Evolutionary conservation across 2,888 invertebrate genomes (phyloP).

Genomic region (Eumacrocentrus americanus): DNA sequence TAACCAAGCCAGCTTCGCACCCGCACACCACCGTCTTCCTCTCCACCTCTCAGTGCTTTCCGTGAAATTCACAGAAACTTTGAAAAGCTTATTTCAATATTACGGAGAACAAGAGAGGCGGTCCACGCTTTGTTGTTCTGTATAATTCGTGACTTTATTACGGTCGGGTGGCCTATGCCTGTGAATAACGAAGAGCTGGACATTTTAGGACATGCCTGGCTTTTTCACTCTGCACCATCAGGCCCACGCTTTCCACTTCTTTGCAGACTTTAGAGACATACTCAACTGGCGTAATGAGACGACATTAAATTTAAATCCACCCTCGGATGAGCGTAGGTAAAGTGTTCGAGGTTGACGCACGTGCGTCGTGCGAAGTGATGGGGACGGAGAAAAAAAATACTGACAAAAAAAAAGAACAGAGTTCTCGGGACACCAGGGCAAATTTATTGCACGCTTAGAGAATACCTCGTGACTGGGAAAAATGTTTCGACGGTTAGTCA

Average conservation of each 20-base stretch:
- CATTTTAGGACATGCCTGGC: not conserved
- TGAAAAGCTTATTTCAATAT: constrained; percentile 51
- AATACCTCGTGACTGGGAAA: constrained; percentile 9
- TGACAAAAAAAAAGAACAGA: constrained; percentile 1
- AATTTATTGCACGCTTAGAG: constrained; percentile 23
- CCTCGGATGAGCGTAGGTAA: constrained; percentile 34
- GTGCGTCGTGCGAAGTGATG: constrained; percentile 14
- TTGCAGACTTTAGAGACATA: constrained; percentile 24
- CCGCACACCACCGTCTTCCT: constrained; percentile 29
- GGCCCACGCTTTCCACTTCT: constrained; percentile 32
- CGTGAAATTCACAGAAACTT: constrained; percentile 43
- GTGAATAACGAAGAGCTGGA: constrained; percentile 9
- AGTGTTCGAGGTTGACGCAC: constrained; percentile 25
- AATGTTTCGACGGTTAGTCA: constrained; percentile 22
- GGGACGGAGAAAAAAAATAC: constrained; percentile 2
- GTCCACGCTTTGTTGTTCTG: constrained; percentile 30
- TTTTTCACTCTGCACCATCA: not conserved
- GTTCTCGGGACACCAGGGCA: constrained; percentile 17
- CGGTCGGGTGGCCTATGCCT: constrained; percentile 7
- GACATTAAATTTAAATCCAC: constrained; percentile 39
- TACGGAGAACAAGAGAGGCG: constrained; percentile 44
- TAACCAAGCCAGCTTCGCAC: constrained; percentile 20
- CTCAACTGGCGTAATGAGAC: constrained; percentile 36
- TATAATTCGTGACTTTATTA: constrained; percentile 37
- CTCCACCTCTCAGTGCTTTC: constrained; percentile 23